Conservation (phyloP, 2,888 invertebrate genomes). For the Clanis bilineata region DNA sequence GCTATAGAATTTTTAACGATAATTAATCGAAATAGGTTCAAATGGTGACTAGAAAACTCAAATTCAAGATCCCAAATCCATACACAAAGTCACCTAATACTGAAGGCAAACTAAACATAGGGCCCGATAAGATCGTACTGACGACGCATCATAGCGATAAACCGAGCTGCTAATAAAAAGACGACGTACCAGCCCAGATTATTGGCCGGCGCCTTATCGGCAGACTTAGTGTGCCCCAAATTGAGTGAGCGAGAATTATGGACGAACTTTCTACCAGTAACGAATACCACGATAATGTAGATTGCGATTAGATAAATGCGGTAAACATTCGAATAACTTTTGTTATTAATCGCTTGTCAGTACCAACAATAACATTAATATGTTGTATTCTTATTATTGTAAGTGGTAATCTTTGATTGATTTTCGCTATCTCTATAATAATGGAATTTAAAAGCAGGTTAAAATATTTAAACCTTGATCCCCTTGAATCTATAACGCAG, state of each 20-base stretch:
- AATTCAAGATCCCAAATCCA: conserved; percentile 23
- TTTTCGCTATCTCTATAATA: background rate
- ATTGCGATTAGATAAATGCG: conserved; percentile 70
- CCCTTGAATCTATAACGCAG: background rate
- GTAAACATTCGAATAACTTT: conserved; percentile 53
- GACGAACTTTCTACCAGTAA: conserved; percentile 67
- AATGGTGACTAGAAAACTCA: background rate
- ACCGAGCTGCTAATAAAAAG: conserved; percentile 68
- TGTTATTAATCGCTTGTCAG: conserved; percentile 22
- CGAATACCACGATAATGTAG: conserved; percentile 74
- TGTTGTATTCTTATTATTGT: background rate
- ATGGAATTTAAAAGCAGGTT: background rate
- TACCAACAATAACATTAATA: conserved; percentile 13
- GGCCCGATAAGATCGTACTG: conserved; percentile 62
- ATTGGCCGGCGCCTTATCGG: conserved; percentile 71
- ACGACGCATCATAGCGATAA: conserved; percentile 68
- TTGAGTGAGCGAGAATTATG: conserved; percentile 76
- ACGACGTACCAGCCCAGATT: conserved; percentile 65
- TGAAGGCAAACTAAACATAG: conserved; percentile 53
- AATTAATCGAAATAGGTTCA: no score
- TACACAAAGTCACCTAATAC: conserved; percentile 30
- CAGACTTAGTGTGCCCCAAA: conserved; percentile 68
- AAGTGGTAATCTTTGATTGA: background rate
- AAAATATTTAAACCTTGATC: background rate
- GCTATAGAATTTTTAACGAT: no score